Evolutionary conservation across 2,113 vertebrate species (phyloP).

Genomic region (Theropithecus gelada): DNA sequence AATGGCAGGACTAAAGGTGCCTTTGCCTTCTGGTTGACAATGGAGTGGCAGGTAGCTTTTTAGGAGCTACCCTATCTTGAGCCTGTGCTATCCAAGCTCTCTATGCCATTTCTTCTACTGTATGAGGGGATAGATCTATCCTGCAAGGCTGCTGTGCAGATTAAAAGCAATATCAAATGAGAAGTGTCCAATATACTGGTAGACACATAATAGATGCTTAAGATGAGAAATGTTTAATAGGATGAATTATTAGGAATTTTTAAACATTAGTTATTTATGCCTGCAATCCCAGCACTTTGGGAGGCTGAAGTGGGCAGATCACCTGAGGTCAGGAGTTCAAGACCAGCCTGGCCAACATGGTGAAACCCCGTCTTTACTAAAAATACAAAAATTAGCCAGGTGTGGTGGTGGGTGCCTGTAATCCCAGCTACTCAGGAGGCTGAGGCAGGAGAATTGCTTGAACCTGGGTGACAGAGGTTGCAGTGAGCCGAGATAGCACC

Average conservation of each 20-base stretch:
- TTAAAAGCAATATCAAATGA: fast-evolving
- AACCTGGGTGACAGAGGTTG: not conserved
- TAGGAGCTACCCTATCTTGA: not conserved
- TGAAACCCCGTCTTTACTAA: too few species aligned
- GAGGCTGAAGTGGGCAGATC: not conserved
- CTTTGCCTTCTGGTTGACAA: not conserved
- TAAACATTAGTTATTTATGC: not conserved
- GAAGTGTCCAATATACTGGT: fast-evolving
- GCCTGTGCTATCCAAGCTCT: not conserved
- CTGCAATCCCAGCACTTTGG: not conserved
- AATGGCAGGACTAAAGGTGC: fast-evolving
- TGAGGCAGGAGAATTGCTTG: too few species aligned
- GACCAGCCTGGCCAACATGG: too few species aligned
- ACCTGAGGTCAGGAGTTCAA: not conserved
- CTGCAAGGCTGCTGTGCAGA: too few species aligned
- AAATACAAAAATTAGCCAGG: too few species aligned
- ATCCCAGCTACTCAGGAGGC: too few species aligned
- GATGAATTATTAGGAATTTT: not conserved
- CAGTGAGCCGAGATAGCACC: too few species aligned
- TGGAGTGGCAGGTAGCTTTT: not conserved
- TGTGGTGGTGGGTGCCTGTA: too few species aligned
- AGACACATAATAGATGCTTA: fast-evolving
- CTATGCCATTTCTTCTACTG: not conserved
- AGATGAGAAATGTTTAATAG: not conserved
- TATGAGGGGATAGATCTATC: not conserved